These are phyloP conservation scores for Sula dactylatra DNA, from an alignment of 2,113 vertebrate species.

Conservation along the genomic window DNA sequence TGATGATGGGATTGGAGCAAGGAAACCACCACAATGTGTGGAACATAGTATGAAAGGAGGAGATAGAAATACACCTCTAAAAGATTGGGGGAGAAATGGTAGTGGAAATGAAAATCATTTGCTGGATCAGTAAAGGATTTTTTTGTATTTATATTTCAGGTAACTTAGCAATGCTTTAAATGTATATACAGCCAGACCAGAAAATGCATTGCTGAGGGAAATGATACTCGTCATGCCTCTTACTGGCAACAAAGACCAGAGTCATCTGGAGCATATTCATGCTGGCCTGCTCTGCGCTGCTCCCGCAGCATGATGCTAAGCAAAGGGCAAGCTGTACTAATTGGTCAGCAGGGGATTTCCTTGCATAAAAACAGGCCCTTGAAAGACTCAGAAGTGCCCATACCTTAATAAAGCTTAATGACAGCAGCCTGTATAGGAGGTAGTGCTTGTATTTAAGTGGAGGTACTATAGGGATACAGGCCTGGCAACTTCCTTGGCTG, in stretches of 20 bases:
- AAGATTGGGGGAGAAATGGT: background rate
- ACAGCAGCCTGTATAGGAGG: background rate
- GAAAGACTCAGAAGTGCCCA: background rate
- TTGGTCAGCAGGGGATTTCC: background rate
- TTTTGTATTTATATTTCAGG: background rate
- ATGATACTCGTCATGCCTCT: background rate
- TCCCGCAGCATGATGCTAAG: background rate
- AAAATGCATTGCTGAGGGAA: background rate
- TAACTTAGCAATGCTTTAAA: background rate
- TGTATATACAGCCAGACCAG: background rate
- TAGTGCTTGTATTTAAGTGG: background rate
- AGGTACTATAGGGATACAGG: background rate
- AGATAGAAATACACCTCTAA: background rate
- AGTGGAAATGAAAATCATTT: background rate
- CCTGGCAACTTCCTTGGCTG: background rate
- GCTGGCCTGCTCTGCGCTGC: background rate
- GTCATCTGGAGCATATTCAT: background rate
- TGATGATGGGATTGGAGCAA: background rate
- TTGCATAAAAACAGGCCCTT: background rate
- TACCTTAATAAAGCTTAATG: background rate
- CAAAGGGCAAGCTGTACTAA: background rate
- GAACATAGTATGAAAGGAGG: background rate
- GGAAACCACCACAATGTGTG: background rate
- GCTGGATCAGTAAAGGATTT: background rate
- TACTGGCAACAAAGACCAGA: background rate